phyloP scores from a whole-genome alignment of 92 coral and sea anemone genomes.

The Pocillopora meandrina region DNA sequence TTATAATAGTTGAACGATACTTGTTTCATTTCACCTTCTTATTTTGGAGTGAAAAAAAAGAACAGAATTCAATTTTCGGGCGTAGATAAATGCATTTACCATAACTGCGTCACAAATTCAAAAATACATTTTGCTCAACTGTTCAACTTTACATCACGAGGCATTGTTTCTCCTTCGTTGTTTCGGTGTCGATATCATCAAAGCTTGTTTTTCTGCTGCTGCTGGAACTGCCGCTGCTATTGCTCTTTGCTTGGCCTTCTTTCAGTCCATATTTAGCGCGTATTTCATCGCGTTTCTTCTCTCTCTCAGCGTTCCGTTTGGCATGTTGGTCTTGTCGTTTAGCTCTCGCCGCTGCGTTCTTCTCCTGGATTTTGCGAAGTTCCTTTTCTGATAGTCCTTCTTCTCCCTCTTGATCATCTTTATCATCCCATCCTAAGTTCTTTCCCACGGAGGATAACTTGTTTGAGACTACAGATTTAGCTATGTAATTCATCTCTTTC shows the following conservation, averaged over 20 bases:
- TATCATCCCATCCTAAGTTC: constrained; percentile 54
- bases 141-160: constrained; percentile 20
- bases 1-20: too few relatives aligned
- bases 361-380: constrained; percentile 55
- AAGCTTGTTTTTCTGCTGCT: background rate
- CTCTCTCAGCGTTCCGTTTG: constrained; percentile 66
- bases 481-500: constrained; percentile 51
- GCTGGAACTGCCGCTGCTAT: constrained; percentile 17
- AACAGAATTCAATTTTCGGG: too few relatives aligned
- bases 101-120: too few relatives aligned
- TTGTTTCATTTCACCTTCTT: too few relatives aligned
- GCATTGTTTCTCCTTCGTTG: constrained; percentile 39
- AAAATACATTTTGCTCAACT: background rate
- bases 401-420: constrained; percentile 26
- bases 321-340: constrained; percentile 63
- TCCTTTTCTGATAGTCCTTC: constrained; percentile 62
- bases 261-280: constrained; percentile 74
- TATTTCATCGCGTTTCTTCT: constrained; percentile 74
- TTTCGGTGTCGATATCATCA: background rate
- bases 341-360: constrained; percentile 63
- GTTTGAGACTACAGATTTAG: constrained; percentile 58
- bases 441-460: constrained; percentile 65
- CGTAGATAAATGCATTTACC: too few relatives aligned
- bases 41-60: too few relatives aligned
- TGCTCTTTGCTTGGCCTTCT: constrained; percentile 40